Percentiles rank a stretch among this genome's conserved stretches.
Conservation (phyloP, 2,797 vertebrate genomes). For the Silurus aristotelis region DNA sequence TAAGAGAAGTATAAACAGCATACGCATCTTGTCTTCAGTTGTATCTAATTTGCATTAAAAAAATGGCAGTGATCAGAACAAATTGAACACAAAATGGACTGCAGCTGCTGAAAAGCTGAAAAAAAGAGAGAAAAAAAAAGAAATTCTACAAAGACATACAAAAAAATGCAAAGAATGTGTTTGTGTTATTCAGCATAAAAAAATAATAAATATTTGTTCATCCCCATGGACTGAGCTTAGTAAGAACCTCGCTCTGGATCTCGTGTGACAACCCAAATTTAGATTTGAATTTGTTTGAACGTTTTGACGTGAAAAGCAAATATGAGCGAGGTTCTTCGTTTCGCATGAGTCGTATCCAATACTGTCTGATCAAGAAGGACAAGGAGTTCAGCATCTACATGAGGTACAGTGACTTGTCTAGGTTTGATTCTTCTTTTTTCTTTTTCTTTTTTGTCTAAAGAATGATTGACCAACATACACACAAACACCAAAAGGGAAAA, state of each 20-base stretch:
- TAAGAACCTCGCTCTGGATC: constrained; percentile 81
- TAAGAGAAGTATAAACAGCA: constrained; percentile 93
- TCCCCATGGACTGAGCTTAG: constrained; percentile 83
- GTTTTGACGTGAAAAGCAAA: constrained; percentile 38
- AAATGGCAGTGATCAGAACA: constrained; percentile 85
- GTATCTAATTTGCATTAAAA: constrained; percentile 82
- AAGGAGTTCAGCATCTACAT: constrained; percentile 83
- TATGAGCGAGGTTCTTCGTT: constrained; percentile 69
- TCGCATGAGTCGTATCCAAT: constrained; percentile 71
- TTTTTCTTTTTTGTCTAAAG: constrained; percentile 60
- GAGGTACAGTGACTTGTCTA: constrained; percentile 89
- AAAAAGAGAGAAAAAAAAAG: constrained; percentile 73
- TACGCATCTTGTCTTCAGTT: constrained; percentile 84
- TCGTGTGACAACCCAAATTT: constrained; percentile 67
- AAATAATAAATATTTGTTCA: constrained; percentile 88
- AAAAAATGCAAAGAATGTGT: constrained; percentile 74
- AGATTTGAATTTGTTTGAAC: no score
- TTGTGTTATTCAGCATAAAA: constrained; percentile 81
- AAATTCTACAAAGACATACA: constrained; percentile 72
- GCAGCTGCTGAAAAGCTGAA: constrained; percentile 77
- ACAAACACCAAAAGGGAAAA: constrained; percentile 56
- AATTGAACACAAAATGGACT: constrained; percentile 78
- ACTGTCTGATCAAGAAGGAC: constrained; percentile 71
- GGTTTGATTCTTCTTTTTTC: constrained; percentile 62
- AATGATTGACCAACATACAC: constrained; percentile 83